These are phyloP conservation scores for Drosophila chauvacae DNA, from an alignment of 1,140 invertebrate species.

Conservation along the genomic window DNA sequence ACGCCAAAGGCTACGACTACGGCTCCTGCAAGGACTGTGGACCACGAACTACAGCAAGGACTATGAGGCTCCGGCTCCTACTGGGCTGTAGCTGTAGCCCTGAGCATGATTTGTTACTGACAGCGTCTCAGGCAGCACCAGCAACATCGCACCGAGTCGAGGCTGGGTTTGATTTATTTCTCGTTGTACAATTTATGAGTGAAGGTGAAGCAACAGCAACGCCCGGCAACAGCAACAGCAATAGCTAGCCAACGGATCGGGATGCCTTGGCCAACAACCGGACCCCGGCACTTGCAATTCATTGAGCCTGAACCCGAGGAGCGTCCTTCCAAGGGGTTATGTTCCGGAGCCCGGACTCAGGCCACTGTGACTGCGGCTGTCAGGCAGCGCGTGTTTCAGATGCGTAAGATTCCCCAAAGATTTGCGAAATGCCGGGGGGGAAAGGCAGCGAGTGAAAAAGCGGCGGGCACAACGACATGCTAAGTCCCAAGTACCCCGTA, in stretches of 20 bases:
- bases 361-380: constrained; percentile 44
- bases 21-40: constrained; percentile 14
- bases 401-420: constrained; percentile 78
- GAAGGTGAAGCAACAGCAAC: constrained; percentile 69
- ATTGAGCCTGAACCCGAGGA: constrained; percentile 38
- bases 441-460: not conserved
- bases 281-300: constrained; percentile 42
- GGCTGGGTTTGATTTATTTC: constrained; percentile 81
- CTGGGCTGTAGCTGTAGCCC: constrained; percentile 67
- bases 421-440: constrained; percentile 50
- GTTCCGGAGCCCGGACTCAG: constrained; percentile 22
- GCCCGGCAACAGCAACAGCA: constrained; percentile 1
- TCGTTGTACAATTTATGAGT: constrained; percentile 81
- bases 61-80: constrained; percentile 48
- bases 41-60: constrained; percentile 3
- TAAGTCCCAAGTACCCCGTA: constrained; percentile 25
- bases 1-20: constrained; percentile 22
- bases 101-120: constrained; percentile 83
- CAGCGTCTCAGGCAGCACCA: constrained; percentile 75
- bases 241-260: constrained; percentile 19
- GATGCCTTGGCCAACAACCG: constrained; percentile 16
- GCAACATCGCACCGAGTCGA: constrained; percentile 33
- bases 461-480: constrained; percentile 24
- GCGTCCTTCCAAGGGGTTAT: constrained; percentile 65
- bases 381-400: constrained; percentile 66